Conservation (phyloP, 1,140 invertebrate species). For the Caenorhabditis remanei region DNA sequence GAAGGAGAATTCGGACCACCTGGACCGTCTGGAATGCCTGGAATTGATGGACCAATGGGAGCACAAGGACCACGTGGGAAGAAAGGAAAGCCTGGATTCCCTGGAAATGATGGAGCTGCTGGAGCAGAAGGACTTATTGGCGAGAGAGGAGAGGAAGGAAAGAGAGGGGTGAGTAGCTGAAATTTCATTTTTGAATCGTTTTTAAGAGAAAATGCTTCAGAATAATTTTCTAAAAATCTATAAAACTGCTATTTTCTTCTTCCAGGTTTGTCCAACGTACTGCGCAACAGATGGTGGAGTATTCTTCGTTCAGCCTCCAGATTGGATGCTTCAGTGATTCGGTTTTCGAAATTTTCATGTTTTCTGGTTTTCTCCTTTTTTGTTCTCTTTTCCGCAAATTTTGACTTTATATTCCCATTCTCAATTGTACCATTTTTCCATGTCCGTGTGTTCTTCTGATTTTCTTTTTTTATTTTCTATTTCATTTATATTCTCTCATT, state of each 20-base stretch:
- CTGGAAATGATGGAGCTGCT: slow-evolving; percentile 56
- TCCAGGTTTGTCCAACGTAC: slow-evolving; percentile 74
- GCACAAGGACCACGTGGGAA: slow-evolving; percentile 43
- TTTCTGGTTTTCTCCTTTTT: not conserved
- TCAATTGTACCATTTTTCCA: not conserved
- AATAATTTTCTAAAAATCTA: slow-evolving; percentile 38
- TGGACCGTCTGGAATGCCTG: slow-evolving; percentile 63
- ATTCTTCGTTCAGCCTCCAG: slow-evolving; percentile 68
- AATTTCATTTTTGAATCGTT: too few species aligned
- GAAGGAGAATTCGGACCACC: slow-evolving; percentile 56
- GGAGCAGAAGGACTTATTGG: slow-evolving; percentile 61
- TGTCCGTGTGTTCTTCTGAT: not conserved
- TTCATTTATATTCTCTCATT: too few species aligned
- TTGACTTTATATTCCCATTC: too few species aligned
- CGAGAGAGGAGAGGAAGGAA: slow-evolving; percentile 70
- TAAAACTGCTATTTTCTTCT: not conserved
- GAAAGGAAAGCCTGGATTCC: slow-evolving; percentile 63
- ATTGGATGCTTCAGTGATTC: slow-evolving; percentile 71
- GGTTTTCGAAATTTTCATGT: not conserved
- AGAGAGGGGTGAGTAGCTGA: slow-evolving; percentile 67
- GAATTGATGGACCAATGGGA: slow-evolving; percentile 61
- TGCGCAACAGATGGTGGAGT: slow-evolving; percentile 71
- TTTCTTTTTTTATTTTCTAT: too few species aligned
- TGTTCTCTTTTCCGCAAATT: not conserved
- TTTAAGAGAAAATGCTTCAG: not conserved